Percentiles rank a stretch among this genome's conserved stretches.
Conservation (phyloP, 2,113 vertebrate species). For the Toxotes chatareus region DNA sequence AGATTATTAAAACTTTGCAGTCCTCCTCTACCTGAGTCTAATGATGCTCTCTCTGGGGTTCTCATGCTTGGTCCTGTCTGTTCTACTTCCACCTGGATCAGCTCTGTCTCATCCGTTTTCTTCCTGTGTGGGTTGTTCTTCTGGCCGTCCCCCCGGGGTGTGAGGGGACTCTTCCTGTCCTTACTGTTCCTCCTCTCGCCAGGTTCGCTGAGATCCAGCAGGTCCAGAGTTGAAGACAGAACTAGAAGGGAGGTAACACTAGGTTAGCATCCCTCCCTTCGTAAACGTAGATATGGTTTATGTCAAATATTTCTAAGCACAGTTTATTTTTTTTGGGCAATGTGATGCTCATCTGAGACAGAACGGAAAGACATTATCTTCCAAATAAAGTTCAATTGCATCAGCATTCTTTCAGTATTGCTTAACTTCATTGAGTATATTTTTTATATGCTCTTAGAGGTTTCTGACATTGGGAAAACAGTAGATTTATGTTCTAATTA, state of each 20-base stretch:
- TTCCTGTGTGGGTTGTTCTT: slow-evolving; percentile 89
- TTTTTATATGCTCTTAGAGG: background rate
- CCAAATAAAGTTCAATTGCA: background rate
- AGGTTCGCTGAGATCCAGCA: slow-evolving; percentile 97
- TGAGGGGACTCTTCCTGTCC: slow-evolving; percentile 87
- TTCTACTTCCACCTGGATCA: slow-evolving; percentile 93
- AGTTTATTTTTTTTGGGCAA: background rate
- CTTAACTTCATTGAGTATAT: background rate
- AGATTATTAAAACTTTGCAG: background rate
- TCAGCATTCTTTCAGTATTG: too few species aligned
- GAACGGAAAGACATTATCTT: background rate
- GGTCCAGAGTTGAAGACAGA: slow-evolving; percentile 94
- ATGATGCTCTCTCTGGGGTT: slow-evolving; percentile 87
- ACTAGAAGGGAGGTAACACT: slow-evolving; percentile 82
- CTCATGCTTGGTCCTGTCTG: slow-evolving; percentile 84
- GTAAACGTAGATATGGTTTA: background rate
- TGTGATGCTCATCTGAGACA: background rate
- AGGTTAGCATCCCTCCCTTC: slow-evolving; percentile 2
- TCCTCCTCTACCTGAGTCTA: slow-evolving; percentile 90
- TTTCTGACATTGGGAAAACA: background rate
- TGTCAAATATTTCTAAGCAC: background rate
- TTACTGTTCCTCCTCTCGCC: slow-evolving; percentile 90
- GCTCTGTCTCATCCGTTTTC: slow-evolving; percentile 92
- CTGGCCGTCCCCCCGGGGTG: slow-evolving; percentile 80
- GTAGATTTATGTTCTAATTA: too few species aligned